Conservation (phyloP, 2,888 invertebrate species). For the Hirtodrosophila trivittata region DNA sequence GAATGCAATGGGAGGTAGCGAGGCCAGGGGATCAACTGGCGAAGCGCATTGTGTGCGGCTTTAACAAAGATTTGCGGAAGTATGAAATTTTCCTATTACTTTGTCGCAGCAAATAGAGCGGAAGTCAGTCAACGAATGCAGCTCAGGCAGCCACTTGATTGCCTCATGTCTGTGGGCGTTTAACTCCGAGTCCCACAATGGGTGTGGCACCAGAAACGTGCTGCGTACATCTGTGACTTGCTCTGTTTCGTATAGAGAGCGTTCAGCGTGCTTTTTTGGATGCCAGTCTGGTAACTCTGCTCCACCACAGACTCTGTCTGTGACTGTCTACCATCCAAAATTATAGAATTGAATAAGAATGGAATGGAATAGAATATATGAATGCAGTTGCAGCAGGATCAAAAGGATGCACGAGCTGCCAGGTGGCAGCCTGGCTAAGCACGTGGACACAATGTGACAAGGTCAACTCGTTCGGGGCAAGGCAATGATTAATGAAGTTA, state of each 20-base stretch:
- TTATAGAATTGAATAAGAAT: background rate
- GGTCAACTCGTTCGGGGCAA: too few species aligned
- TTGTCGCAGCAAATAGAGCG: slow-evolving; percentile 76
- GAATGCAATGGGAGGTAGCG: background rate
- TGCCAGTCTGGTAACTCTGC: slow-evolving; percentile 1
- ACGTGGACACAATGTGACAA: too few species aligned
- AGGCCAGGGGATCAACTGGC: slow-evolving; percentile 10
- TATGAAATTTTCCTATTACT: slow-evolving; percentile 77
- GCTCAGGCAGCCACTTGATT: slow-evolving; percentile 59
- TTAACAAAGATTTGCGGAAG: slow-evolving; percentile 74
- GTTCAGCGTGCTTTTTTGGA: background rate
- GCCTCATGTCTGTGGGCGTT: slow-evolving; percentile 45
- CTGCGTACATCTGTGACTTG: slow-evolving; percentile 22
- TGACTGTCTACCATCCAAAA: background rate
- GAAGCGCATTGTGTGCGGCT: slow-evolving; percentile 45
- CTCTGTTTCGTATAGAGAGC: slow-evolving; percentile 14
- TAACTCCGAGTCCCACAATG: background rate
- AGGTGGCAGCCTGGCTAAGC: too few species aligned
- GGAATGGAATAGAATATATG: too few species aligned
- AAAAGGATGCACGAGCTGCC: too few species aligned
- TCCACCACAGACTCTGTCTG: background rate
- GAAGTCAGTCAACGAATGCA: slow-evolving; percentile 73
- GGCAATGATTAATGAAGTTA: too few species aligned
- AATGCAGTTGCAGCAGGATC: too few species aligned
- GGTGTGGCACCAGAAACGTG: slow-evolving; percentile 29